Base-by-base conservation (phyloP, 1,140 invertebrate genomes). In the Heliothis virescens region DNA sequence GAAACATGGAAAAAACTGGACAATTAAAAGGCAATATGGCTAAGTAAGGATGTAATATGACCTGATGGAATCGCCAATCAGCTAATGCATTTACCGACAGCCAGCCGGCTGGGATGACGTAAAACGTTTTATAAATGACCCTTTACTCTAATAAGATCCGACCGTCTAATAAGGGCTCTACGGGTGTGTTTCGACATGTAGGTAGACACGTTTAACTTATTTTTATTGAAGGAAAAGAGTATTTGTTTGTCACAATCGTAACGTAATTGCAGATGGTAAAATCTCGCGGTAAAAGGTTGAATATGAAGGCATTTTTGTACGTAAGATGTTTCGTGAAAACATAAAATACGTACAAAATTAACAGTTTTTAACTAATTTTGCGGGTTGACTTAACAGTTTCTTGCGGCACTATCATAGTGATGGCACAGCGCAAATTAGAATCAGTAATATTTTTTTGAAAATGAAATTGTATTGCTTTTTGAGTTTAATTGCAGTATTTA, bases 1-100 rank as follows among this genome's bases (percentile, higher is more conserved):
- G 18, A 41, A 3, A 9, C n/a, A 53, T 52, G 34, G 48, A 60
- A 63, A 63, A 76, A 63, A 34, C 34, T 10, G 21, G 29, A 53
- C 63, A 78, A 78, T 78, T 78, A 78, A 78, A 78, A 53, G 41
- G 75, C 60, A 69, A 78, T 78, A 78, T 34, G 13, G 62, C 63
- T 48, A 78, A 78, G 75, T 78, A 67, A 67, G 50, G 65, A 69
- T 59, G 75, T 69, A 78, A 78, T 78, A 67, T 53, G 16, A 57
- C 75, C 52, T 67, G 52, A 78, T 78, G 75, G 75, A 67, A 78
- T 47, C 52, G 63, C 63, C 75, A 78, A 78, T 78, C 63, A 78
- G 69, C 75, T 78, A 78, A 78, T 78, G 75, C 53, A 53, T 69
- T 65, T 55, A 73, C 52, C 34, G 71, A 77, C 74, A 65, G 59